These are phyloP conservation scores for Siniperca obscura DNA, from an alignment of 2,797 vertebrate species.

Conservation along the genomic window DNA sequence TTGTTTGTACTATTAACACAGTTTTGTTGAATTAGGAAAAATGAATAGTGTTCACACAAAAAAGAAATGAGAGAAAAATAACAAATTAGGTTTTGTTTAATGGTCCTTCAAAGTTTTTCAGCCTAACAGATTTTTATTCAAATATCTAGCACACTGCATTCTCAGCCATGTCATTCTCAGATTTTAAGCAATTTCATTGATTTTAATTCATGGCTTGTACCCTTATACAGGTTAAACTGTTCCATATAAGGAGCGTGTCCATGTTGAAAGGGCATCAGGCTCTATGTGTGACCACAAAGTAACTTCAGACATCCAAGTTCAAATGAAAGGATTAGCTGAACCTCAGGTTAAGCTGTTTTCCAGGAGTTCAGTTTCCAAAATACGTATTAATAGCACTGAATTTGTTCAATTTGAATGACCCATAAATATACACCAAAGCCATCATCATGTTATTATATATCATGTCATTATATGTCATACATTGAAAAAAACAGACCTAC, in stretches of 20 bases:
- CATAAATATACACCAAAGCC: conserved; percentile 48
- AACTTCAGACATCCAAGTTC: conserved; percentile 42
- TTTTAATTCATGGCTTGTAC: conserved; percentile 10
- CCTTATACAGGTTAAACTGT: conserved; percentile 1
- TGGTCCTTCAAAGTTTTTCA: background rate
- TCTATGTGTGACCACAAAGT: conserved; percentile 39
- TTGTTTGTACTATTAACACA: too few relatives aligned
- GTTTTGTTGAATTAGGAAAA: background rate
- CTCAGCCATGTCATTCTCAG: background rate
- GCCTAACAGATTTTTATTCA: background rate
- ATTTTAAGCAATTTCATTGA: conserved; percentile 21
- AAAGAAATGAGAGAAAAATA: background rate
- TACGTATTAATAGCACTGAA: conserved; percentile 37
- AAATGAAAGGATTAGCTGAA: conserved; percentile 52
- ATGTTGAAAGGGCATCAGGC: conserved; percentile 51
- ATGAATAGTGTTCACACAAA: too few relatives aligned
- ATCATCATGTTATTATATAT: conserved; percentile 47
- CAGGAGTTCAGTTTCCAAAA: conserved; percentile 40
- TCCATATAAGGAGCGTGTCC: conserved; percentile 2
- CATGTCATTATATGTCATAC: conserved; percentile 37
- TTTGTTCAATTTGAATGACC: conserved; percentile 39
- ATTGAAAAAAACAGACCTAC: conserved; percentile 17
- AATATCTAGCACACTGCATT: background rate
- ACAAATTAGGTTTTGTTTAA: background rate
- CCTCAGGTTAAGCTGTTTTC: conserved; percentile 53